Evolutionary conservation across 2,113 vertebrate species (phyloP).

Genomic region (Climacteris rufus): DNA sequence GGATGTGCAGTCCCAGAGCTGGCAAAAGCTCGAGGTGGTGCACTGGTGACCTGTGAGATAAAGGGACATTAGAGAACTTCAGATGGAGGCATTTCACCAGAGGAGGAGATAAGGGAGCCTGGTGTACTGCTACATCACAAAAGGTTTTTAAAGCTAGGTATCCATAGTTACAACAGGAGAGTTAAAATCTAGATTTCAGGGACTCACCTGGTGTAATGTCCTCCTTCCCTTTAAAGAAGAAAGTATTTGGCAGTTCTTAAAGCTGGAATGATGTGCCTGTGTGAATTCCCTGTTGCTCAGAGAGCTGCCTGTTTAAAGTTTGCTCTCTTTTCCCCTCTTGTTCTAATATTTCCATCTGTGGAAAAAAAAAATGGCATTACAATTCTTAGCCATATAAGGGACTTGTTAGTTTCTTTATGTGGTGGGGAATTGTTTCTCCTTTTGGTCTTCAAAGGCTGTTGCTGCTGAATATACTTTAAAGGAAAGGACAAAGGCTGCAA

Average conservation of each 20-base stretch:
- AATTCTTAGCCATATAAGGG: conserved; percentile 36
- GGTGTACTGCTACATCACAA: background rate
- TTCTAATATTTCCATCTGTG: conserved; percentile 25
- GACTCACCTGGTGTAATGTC: conserved; percentile 39
- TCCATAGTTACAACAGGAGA: conserved; percentile 56
- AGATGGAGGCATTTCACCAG: background rate
- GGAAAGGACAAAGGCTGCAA: background rate
- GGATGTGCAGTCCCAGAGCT: background rate
- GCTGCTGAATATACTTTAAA: conserved; percentile 15
- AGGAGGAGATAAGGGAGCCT: background rate
- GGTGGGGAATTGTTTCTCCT: conserved; percentile 45
- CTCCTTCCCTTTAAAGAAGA: conserved; percentile 54
- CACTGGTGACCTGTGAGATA: background rate
- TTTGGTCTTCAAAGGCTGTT: conserved; percentile 41
- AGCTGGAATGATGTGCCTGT: background rate
- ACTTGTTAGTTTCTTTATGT: conserved; percentile 46
- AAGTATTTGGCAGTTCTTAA: conserved; percentile 26
- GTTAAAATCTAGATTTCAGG: conserved; percentile 35
- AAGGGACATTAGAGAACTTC: background rate
- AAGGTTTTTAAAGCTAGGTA: conserved; percentile 39
- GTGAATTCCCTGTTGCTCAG: background rate
- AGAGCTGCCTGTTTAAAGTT: conserved; percentile 29
- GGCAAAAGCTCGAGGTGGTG: background rate
- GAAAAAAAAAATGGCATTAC: background rate
- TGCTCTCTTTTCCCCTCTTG: conserved; percentile 30